Evolutionary conservation across 2,888 invertebrate genomes (phyloP), one percentile per base, ranked within the genome.

Genomic region (Mythimna vitellina): DNA sequence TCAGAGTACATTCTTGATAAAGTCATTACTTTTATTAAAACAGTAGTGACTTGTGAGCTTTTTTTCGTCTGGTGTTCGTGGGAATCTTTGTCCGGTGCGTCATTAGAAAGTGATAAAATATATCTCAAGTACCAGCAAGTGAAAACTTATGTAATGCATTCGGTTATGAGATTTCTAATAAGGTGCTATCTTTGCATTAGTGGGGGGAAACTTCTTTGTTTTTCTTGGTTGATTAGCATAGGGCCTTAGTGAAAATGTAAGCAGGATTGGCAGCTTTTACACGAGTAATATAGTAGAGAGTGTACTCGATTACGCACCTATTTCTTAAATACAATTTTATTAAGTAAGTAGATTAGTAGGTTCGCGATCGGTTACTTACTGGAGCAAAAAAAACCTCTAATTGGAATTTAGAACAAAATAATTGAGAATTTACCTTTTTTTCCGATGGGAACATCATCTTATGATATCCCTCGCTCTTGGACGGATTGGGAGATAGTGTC

Each of bases 21-120:
- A 83, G 63, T 70, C 72, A 64, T 77, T 73, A 73, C 58, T 56
- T 74, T 82, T 76, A 78, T 74, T 72, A 80, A 79, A 67, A 72
- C 74, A 80, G 72, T 70, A 65, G 70, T 67, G 71, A 78, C 67
- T 67, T 63, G 70, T 65, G 70, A 70, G 49, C 74, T 80, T 78
- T 79, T 82, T 85, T 83, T 82, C 58, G 70, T 74, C 57, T 73
- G 42, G 65, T 76, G 46, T 42, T 53, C 88, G 90, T 89, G 89
- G 80, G 90, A 90, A 86, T 77, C 69, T 80, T 79, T 69, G 64
- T 65, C 78, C 65, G 70, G 67, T 75, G 77, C 81, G 86, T 85
- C 86, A 83, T 89, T 89, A 88, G 89, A 90, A 90, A 89, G 88
- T 88, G 83, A 89, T 88, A 85, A 83, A 89, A 89, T 87, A 84